phyloP scores from a whole-genome alignment of 2,797 vertebrate species.

The Gallinago stenura region DNA sequence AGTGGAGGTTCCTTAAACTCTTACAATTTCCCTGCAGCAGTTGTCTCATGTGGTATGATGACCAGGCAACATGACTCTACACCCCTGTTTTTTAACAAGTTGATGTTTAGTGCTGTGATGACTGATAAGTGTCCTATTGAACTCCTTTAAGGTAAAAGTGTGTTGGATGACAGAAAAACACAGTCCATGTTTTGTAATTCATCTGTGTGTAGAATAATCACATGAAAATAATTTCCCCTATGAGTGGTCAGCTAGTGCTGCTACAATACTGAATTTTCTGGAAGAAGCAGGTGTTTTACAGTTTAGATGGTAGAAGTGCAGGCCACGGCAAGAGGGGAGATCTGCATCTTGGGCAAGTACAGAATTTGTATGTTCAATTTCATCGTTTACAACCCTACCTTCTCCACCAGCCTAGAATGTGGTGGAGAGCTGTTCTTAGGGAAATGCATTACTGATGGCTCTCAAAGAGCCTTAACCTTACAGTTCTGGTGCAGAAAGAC shows the following conservation, averaged over 20 bases:
- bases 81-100: background rate
- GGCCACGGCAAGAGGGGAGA: background rate
- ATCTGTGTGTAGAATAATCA: background rate
- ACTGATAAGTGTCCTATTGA: background rate
- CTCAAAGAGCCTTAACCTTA: background rate
- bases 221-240: background rate
- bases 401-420: background rate
- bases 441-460: background rate
- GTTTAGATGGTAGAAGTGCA: background rate
- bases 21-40: background rate
- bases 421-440: background rate
- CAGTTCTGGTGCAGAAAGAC: background rate
- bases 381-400: background rate
- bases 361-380: accelerated
- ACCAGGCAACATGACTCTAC: background rate
- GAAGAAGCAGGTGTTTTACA: background rate
- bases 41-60: background rate
- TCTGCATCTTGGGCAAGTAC: background rate
- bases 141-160: background rate
- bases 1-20: background rate
- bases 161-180: background rate
- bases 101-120: background rate
- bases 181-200: background rate
- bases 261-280: background rate
- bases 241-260: background rate